phyloP scores from a whole-genome alignment of 2,888 invertebrate genomes.

The Nebria brevicollis region DNA sequence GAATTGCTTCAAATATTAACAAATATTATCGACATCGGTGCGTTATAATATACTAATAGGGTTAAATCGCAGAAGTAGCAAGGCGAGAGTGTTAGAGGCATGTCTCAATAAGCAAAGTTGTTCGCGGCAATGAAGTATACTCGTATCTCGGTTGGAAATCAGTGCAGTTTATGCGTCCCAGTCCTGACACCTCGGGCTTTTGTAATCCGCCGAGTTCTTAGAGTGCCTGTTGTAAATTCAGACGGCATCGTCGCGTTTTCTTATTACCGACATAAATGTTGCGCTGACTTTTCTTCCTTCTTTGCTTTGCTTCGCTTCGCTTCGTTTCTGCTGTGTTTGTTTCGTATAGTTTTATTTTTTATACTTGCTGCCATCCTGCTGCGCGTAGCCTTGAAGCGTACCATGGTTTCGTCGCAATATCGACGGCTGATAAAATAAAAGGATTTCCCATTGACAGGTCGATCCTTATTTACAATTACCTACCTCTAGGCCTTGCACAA shows the following conservation, averaged over 20 bases:
- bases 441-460: conserved; percentile 21
- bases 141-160: conserved; percentile 40
- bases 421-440: conserved; percentile 25
- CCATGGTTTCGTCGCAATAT: conserved; percentile 10
- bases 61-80: too few species aligned
- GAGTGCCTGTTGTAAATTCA: conserved; percentile 41
- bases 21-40: too few species aligned
- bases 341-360: not conserved
- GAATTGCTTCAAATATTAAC: conserved; percentile 12
- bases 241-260: conserved; percentile 44
- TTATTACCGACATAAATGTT: conserved; percentile 47
- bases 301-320: not conserved
- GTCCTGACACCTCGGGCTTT: conserved; percentile 43
- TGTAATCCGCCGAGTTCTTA: conserved; percentile 41
- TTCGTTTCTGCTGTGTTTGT: conserved; percentile 19
- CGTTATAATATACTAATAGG: too few species aligned
- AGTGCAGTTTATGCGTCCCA: conserved; percentile 45
- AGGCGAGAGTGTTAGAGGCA: too few species aligned
- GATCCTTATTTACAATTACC: conserved; percentile 34
- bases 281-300: conserved; percentile 36
- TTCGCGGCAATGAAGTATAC: conserved; percentile 34
- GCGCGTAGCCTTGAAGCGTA: not conserved
- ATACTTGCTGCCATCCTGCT: not conserved
- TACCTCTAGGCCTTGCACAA: too few species aligned
- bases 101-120: not conserved